A percentile compares a stretch with the other conserved stretches of the same genome.
Conservation (phyloP, 2,113 vertebrate genomes). For the Phalacrocorax carbo region DNA sequence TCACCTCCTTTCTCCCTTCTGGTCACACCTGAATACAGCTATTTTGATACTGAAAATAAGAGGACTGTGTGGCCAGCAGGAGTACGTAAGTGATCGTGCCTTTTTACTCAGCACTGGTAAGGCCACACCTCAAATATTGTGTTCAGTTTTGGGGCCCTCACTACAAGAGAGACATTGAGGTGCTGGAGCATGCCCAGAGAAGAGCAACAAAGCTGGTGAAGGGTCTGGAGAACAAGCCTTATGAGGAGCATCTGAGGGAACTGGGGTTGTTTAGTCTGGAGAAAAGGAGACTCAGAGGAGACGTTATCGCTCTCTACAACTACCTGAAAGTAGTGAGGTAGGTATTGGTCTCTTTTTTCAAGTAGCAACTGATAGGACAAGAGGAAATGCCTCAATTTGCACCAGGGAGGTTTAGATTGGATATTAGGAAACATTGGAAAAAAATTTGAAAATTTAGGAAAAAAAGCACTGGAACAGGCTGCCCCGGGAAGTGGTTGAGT, state of each 20-base stretch:
- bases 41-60: background rate
- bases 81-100: rapidly evolving
- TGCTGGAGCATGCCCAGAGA: rapidly evolving
- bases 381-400: too few relatives aligned
- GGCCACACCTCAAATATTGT: background rate
- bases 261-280: background rate
- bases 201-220: background rate
- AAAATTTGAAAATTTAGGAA: too few relatives aligned
- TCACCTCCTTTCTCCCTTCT: background rate
- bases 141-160: background rate
- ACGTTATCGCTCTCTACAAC: background rate
- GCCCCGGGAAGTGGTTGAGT: background rate
- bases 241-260: background rate
- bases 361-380: too few relatives aligned
- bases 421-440: too few relatives aligned
- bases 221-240: background rate
- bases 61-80: background rate
- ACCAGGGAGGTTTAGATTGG: too few relatives aligned
- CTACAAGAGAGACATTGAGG: background rate
- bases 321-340: background rate
- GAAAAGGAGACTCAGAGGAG: background rate
- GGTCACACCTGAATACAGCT: background rate
- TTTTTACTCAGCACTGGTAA: background rate
- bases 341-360: too few relatives aligned
- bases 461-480: background rate